Percentiles rank a stretch among this genome's conserved stretches.
phyloP scores from a whole-genome alignment of 2,113 vertebrate species.

The Epinephelus fuscoguttatus region DNA sequence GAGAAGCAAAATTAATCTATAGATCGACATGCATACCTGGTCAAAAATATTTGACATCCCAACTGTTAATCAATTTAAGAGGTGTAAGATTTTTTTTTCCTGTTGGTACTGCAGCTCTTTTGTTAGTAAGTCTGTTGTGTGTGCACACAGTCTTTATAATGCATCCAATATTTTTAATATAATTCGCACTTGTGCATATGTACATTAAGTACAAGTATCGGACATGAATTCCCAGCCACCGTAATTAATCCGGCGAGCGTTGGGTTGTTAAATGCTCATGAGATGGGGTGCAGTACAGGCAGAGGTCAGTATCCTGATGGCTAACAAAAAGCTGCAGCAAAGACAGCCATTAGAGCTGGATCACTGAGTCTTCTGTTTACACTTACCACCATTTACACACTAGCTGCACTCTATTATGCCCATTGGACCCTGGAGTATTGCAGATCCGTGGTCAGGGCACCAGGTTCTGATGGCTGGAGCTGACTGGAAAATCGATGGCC shows the following conservation, averaged over 20 bases:
- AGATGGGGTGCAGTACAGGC: constrained; percentile 16
- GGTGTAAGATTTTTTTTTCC: too few relatives aligned
- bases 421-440: constrained; percentile 46
- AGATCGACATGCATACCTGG: too few relatives aligned
- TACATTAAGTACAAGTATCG: constrained; percentile 3
- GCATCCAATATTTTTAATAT: not conserved
- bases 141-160: not conserved
- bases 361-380: constrained; percentile 63
- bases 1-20: too few relatives aligned
- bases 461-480: constrained; percentile 54
- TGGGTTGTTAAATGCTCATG: constrained; percentile 37
- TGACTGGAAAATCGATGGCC: constrained; percentile 71
- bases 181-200: not conserved
- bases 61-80: not conserved
- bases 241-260: constrained; percentile 42
- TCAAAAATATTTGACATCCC: too few relatives aligned
- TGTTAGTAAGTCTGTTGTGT: not conserved
- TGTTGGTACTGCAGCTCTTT: not conserved
- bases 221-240: constrained; percentile 34
- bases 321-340: constrained; percentile 55
- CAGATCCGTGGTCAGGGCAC: constrained; percentile 47
- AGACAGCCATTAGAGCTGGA: constrained; percentile 60
- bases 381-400: constrained; percentile 61
- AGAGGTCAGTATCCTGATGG: constrained; percentile 41
- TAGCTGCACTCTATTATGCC: constrained; percentile 59